Conservation (phyloP, 2,113 vertebrate species). For the Pomatorhinus ruficollis region DNA sequence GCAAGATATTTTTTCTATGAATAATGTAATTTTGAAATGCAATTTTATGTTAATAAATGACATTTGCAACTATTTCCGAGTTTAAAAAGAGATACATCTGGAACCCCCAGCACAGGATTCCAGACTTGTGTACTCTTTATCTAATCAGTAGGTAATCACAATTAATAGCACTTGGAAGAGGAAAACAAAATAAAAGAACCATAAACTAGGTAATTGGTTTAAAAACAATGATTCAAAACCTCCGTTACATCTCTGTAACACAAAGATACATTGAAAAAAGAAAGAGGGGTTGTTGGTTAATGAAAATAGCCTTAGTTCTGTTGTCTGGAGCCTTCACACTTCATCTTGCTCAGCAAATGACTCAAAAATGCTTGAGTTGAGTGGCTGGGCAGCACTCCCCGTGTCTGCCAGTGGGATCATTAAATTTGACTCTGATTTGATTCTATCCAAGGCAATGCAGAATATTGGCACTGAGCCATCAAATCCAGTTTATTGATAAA, state of each 20-base stretch:
- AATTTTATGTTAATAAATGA: background rate
- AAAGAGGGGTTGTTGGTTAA: background rate
- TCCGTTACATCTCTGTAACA: background rate
- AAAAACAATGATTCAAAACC: background rate
- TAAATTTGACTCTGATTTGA: background rate
- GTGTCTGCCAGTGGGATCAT: background rate
- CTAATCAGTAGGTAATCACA: background rate
- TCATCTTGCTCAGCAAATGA: background rate
- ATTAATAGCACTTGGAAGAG: background rate
- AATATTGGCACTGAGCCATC: background rate
- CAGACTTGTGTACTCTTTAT: background rate
- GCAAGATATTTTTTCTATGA: conserved; percentile 22
- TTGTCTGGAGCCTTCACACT: background rate
- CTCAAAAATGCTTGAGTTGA: background rate
- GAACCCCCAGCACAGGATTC: background rate
- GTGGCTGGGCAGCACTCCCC: background rate
- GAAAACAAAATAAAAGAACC: background rate
- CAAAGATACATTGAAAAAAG: background rate
- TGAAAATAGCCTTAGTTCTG: background rate
- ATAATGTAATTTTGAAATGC: background rate
- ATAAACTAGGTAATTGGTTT: background rate
- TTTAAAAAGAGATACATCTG: background rate
- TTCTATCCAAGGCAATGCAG: fast-evolving
- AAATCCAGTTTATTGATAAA: background rate
- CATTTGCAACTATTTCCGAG: background rate